These are phyloP conservation scores for Thrips palmi DNA, from an alignment of 1,140 invertebrate species.

Conservation along the genomic window DNA sequence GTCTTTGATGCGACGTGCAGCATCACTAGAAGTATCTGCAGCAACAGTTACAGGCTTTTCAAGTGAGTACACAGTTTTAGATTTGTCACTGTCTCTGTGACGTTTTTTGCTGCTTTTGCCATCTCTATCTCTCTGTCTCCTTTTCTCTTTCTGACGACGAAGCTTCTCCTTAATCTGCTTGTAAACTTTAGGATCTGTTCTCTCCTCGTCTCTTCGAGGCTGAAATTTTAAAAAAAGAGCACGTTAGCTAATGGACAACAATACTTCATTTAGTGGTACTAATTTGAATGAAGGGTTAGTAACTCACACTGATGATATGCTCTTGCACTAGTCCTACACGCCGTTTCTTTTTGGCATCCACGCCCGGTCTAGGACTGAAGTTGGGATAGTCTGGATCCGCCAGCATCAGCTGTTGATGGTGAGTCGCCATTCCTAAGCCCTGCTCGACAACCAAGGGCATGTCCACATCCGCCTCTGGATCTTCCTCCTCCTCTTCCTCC, in stretches of 20 bases:
- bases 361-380: not conserved
- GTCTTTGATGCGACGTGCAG: constrained; percentile 57
- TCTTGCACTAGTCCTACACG: constrained; percentile 41
- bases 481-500: constrained; percentile 13
- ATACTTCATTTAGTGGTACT: no score
- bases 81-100: constrained; percentile 7
- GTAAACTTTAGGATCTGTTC: constrained; percentile 45
- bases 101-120: constrained; percentile 1
- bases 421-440: not conserved
- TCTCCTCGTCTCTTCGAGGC: constrained; percentile 60
- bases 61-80: constrained; percentile 4
- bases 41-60: constrained; percentile 13
- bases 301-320: constrained; percentile 47
- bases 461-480: constrained; percentile 12
- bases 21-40: constrained; percentile 29
- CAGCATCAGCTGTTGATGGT: no score
- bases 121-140: not conserved
- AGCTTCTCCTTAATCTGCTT: constrained; percentile 57
- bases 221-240: constrained; percentile 20
- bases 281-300: not conserved
- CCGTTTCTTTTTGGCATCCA: constrained; percentile 18
- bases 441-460: not conserved
- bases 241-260: not conserved
- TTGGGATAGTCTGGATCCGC: not conserved
- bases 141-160: constrained; percentile 42